Conservation (phyloP, 2,888 invertebrate genomes). For the Cybosia mesomella region DNA sequence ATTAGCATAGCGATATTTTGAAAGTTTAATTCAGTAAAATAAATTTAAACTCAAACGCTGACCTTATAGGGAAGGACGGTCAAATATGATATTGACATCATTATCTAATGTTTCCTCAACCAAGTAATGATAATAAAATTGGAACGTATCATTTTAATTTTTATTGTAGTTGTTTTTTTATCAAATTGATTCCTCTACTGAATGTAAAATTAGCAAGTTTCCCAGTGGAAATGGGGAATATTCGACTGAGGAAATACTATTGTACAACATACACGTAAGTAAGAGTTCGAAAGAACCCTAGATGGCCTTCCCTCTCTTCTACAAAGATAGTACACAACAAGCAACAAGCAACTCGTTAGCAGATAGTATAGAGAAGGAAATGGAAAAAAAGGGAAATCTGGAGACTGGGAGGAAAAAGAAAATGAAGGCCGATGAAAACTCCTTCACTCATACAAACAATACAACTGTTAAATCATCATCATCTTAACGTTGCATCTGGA, state of each 20-base stretch:
- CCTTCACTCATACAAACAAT: no score
- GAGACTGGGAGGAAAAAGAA: neutral
- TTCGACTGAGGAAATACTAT: no score
- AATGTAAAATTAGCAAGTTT: neutral
- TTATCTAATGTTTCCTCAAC: slow-evolving; percentile 1
- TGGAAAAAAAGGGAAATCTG: neutral
- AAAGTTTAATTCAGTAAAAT: neutral
- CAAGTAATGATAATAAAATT: slow-evolving; percentile 1
- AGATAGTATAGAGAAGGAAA: no score
- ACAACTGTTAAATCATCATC: no score
- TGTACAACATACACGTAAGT: no score
- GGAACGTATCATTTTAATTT: neutral
- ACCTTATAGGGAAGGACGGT: neutral
- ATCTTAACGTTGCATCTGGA: no score
- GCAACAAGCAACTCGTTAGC: no score
- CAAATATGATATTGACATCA: neutral
- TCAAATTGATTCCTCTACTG: no score
- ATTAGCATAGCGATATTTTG: neutral
- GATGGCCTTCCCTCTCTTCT: no score
- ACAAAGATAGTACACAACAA: no score
- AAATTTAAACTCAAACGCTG: neutral
- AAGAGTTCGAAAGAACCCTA: no score
- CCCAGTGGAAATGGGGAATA: neutral
- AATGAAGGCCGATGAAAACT: neutral
- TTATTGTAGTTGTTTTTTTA: neutral